Base-by-base conservation (phyloP, 2,888 invertebrate species). In the Pycnomerus fuliginosus region DNA sequence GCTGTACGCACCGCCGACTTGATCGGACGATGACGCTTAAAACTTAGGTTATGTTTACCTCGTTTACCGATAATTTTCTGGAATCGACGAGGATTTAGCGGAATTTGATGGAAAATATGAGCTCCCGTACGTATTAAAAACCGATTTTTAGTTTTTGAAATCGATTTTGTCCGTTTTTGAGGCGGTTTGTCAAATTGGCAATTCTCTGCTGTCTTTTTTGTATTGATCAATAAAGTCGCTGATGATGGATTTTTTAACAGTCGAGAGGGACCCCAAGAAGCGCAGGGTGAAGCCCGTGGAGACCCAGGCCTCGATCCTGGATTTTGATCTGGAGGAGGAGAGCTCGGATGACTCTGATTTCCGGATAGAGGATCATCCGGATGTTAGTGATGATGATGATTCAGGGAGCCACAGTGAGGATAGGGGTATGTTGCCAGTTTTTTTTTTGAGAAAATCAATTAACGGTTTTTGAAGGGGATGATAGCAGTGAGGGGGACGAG, bases 331-430 rank as follows among this genome's bases (percentile, higher is more conserved):
- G 73, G 77, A 90, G 45, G 93, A 87, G 22, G 91, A 91, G 69
- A 93, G 93, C 67, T 92, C 92, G 0, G 93, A 95, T 68, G 95
- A 95, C 72, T 94, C 93, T 46, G 95, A 95, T 74, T 95, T 94
- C 73, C 82, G 93, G 38, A 90, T 91, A 44, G 90, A 90, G 68
- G 90, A 90, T 68, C 89, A 89, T 63, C 80, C 81, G 40, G 84
- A 84, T 53, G 84, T 87, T 58, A 87, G 87, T 50, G 88, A 86
- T 67, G 84, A 87, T 65, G 85, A 87, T 70, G 84, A 86, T 65
- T 85, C 85, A 68, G 85, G 85, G 1, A 78, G 83, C 47, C 84
- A 85, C 58, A 82, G 83, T 30, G 81, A 84, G 55, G 84, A 82
- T 59, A 80, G 44, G 27, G 10, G 30, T 14, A 10, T 7, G 30